Evolutionary conservation across 2,797 vertebrate species (phyloP), one percentile per base, ranked within the genome.

Genomic region (Catostomus latipinnis): DNA sequence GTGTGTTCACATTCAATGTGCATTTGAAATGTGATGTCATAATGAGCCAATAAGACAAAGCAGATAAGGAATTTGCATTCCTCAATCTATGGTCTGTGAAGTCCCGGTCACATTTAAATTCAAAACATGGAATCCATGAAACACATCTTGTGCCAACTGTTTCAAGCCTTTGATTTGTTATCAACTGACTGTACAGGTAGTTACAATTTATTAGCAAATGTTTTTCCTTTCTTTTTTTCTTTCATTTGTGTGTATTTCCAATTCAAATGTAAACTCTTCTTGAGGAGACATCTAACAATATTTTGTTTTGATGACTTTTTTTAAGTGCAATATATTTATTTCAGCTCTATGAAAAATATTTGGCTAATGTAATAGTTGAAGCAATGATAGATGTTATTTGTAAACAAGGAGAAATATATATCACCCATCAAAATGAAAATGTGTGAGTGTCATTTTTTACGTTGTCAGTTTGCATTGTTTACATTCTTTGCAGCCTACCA

Each of bases 241-340:
- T 71, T 60, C 48, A 11, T 69, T 57, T 83, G 78, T 68, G 52
- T 81, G 68, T 69, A 65, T 78, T 82, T 82, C n/a, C 63, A 4
- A 34, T 78, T 79, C 74, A 54, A 91, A 84, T 91, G 87, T 92
- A 88, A 92, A 86, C 86, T 91, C 80, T 84, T 91, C 89, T 92
- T 91, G 92, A 89, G 91, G 82, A 87, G 88, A 92, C 92, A 92
- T 90, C 87, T 88, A 90, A 92, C 62, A 78, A 92, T 85, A 92
- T 94, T 91, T 94, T 94, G 93, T 94, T 95, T 96, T 85, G 71
- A 86, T 89, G 85, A 91, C 94, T 97, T 93, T 96, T 93, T 92
- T 96, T 93, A 97, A 96, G 98, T 99, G 97, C 98, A 99, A 99
- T 99, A 99, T 99, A 99, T 99, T 99, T 99, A 99, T 98, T 99